Percentiles rank a stretch among this genome's conserved stretches.
phyloP scores from a whole-genome alignment of 2,113 vertebrate species.

The Podilymbus podiceps region DNA sequence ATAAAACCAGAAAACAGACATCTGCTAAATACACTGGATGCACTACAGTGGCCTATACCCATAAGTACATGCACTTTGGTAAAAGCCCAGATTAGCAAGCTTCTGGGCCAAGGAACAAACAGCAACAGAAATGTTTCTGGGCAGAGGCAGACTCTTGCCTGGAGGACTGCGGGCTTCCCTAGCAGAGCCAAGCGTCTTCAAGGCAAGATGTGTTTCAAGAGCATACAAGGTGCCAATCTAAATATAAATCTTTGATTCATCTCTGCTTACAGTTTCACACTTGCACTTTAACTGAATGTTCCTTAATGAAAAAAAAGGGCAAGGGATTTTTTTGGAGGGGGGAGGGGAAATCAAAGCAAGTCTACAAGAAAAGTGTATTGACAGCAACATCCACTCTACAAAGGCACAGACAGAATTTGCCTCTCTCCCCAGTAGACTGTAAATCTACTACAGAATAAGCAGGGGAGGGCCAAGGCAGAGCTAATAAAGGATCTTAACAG shows the following conservation, averaged over 20 bases:
- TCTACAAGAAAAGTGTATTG: not conserved
- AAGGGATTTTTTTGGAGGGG: too few relatives aligned
- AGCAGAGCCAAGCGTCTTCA: not conserved
- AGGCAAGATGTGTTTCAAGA: not conserved
- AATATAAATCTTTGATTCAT: not conserved
- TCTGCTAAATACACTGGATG: not conserved
- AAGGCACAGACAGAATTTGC: not conserved
- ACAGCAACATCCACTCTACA: not conserved
- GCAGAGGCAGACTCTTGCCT: not conserved
- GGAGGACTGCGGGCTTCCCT: not conserved
- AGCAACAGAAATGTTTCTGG: not conserved
- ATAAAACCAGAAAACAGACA: not conserved
- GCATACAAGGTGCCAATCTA: not conserved
- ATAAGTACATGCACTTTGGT: conserved; percentile 4
- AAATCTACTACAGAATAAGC: not conserved
- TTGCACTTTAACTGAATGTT: not conserved
- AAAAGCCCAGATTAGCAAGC: not conserved
- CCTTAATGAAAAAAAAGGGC: not conserved
- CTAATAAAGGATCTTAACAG: not conserved
- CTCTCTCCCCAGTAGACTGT: accelerated
- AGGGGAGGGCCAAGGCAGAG: not conserved
- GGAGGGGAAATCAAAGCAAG: not conserved
- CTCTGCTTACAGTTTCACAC: not conserved
- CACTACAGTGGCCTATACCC: not conserved
- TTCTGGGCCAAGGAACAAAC: conserved; percentile 9